Percentiles rank a stretch among this genome's conserved stretches.
phyloP scores from a whole-genome alignment of 2,113 vertebrate species.

The Saccopteryx bilineata region DNA sequence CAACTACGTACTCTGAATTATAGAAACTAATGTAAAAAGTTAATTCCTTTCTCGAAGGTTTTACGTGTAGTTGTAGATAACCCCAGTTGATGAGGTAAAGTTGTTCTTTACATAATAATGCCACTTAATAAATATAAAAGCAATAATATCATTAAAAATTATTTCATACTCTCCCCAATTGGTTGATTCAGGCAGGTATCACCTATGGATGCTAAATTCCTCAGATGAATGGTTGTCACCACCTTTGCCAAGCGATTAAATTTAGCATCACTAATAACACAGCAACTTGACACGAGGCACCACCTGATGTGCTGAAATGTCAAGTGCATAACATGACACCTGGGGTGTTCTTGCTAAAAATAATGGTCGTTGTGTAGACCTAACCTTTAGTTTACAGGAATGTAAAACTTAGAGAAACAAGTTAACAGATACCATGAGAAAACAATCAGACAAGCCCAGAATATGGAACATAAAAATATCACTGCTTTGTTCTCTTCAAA shows the following conservation, averaged over 20 bases:
- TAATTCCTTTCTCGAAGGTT: not conserved
- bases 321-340: not conserved
- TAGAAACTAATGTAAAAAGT: not conserved
- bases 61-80: not conserved
- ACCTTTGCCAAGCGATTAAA: not conserved
- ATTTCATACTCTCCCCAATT: not conserved
- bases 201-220: not conserved
- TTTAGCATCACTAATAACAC: not conserved
- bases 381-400: not conserved
- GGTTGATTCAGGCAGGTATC: not conserved
- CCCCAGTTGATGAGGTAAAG: not conserved
- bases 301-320: not conserved
- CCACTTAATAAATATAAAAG: not conserved
- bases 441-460: not conserved
- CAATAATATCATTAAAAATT: not conserved
- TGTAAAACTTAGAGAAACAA: no score
- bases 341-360: not conserved
- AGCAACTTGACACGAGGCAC: not conserved
- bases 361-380: not conserved
- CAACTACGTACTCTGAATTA: not conserved
- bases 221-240: not conserved
- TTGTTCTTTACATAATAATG: not conserved
- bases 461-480: not conserved
- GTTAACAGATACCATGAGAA: not conserved
- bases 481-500: not conserved